Evolutionary conservation across 2,888 invertebrate species (phyloP), one percentile per base, ranked within the genome.

Genomic region (Harpalus rufipes): DNA sequence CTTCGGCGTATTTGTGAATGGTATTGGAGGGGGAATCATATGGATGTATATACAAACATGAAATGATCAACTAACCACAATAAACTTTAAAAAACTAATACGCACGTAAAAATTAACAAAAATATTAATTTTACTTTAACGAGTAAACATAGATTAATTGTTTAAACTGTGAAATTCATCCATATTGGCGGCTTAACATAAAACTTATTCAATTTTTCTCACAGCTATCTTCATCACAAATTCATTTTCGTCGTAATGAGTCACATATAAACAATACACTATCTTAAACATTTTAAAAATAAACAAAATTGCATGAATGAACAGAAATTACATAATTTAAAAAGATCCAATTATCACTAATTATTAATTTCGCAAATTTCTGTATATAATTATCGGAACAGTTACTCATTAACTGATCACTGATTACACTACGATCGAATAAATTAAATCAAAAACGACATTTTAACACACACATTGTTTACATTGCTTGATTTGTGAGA

Each of bases 1-100:
- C 91, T 91, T 91, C 90, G 90, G 90, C 89, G 87, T 86, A 86
- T 86, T 86, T 86, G 85, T 84, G 85, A 58, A 85, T 72, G 21
- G 74, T 74, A 39, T 18, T 18, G 72, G 59, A 59, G 18, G 58
- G 59, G 83, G 18, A 58, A 41, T 41, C 72, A 74, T 74, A 74
- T 74, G 72, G 72, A 44, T 74, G 44, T 18, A 32, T 76, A 59
- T 74, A 58, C 59, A 78, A 76, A 59, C 41, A 83, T 83, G 83
- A 83, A 83, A 59, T 76, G 74, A 41, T 14, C 72, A 14, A 18
- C 72, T 18, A 21, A 41, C 72, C 18, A 78, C 21, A 56, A 32
- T 39, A 78, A 78, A 78, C 14, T 12, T 25, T 44, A 25, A 56
- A 58, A 78, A 56, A 58, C 7, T 21, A 32, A 65, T 3, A 5